A percentile compares a stretch with the other conserved stretches of the same genome.
Evolutionary conservation across 2,888 invertebrate species (phyloP).

Genomic region (Minunthozetes semirufus): DNA sequence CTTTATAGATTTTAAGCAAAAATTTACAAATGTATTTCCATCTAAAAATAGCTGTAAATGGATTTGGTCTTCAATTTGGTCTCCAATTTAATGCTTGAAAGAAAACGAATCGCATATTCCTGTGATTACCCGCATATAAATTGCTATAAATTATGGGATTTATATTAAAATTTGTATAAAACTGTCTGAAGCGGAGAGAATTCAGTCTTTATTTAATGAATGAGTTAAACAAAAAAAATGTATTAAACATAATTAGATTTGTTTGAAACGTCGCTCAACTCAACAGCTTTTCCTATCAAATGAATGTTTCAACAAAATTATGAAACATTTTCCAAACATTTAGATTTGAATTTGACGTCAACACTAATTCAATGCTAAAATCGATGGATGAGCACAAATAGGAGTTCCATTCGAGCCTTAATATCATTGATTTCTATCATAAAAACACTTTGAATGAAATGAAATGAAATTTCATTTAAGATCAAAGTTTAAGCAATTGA

Average conservation of each 20-base stretch:
- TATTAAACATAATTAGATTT: neutral
- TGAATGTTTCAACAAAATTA: too few species aligned
- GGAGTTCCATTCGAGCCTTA: too few species aligned
- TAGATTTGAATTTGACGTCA: too few species aligned
- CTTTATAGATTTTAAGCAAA: neutral
- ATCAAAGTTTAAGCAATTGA: too few species aligned
- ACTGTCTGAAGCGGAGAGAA: neutral
- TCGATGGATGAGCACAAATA: too few species aligned
- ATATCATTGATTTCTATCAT: too few species aligned
- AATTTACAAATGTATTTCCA: neutral
- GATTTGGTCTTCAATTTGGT: neutral
- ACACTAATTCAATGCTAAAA: too few species aligned
- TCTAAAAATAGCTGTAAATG: neutral
- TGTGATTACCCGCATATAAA: neutral
- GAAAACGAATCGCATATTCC: neutral
- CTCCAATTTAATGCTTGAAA: neutral
- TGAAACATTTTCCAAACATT: too few species aligned
- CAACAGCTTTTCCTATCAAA: too few species aligned
- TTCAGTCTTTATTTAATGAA: neutral
- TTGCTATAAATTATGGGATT: neutral
- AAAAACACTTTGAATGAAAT: too few species aligned
- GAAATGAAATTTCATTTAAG: too few species aligned
- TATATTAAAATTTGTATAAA: neutral
- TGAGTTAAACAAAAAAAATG: neutral
- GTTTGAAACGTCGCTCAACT: neutral